Percentiles rank a stretch among this genome's conserved stretches.
phyloP scores from a whole-genome alignment of 2,888 invertebrate genomes.

The Scaptomyza parva region DNA sequence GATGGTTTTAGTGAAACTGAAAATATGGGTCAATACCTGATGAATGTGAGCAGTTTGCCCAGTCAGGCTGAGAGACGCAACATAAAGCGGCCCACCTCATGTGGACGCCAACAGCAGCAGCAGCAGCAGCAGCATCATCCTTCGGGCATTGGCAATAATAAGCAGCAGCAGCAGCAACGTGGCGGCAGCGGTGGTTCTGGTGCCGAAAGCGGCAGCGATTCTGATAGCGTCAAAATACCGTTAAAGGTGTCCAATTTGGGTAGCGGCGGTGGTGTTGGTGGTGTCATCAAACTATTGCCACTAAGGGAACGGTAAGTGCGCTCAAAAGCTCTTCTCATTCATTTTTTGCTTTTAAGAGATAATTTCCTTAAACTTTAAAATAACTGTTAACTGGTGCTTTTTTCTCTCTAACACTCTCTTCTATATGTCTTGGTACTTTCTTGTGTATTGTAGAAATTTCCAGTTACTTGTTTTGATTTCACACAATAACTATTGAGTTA shows the following conservation, averaged over 20 bases:
- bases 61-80: constrained; percentile 79
- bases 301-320: constrained; percentile 87
- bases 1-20: constrained; percentile 85
- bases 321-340: background rate
- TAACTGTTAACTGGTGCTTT: too few species aligned
- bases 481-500: background rate
- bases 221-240: constrained; percentile 89
- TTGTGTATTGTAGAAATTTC: background rate
- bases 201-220: constrained; percentile 89
- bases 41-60: constrained; percentile 72
- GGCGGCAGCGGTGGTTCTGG: constrained; percentile 75
- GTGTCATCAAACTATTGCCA: constrained; percentile 80
- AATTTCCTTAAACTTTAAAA: background rate
- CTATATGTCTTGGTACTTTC: background rate
- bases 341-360: background rate
- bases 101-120: constrained; percentile 76
- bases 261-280: constrained; percentile 60
- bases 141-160: constrained; percentile 1
- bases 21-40: constrained; percentile 85
- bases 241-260: constrained; percentile 86
- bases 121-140: constrained; percentile 44
- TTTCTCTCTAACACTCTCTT: background rate
- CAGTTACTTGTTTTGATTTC: background rate
- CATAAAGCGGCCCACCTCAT: constrained; percentile 82
- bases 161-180: constrained; percentile 61